Evolutionary conservation across 2,113 vertebrate genomes (phyloP).

Genomic region (Ctenodactylus gundi): DNA sequence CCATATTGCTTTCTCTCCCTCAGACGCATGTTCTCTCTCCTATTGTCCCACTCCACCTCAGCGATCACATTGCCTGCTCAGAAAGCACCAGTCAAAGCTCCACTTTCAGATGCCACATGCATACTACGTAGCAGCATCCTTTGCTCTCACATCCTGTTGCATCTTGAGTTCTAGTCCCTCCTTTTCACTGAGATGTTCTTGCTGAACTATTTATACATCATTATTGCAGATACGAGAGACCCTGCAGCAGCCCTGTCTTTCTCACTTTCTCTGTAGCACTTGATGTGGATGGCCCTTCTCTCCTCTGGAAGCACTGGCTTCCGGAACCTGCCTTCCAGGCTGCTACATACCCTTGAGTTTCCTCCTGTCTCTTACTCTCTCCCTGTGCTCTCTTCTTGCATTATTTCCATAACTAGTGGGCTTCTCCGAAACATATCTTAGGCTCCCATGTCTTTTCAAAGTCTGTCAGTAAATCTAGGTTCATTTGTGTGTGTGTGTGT

Average conservation of each 20-base stretch:
- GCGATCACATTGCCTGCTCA: not conserved
- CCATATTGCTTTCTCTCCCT: not conserved
- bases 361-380: not conserved
- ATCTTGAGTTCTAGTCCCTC: not conserved
- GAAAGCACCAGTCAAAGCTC: not conserved
- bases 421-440: not conserved
- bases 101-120: not conserved
- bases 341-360: too few species aligned
- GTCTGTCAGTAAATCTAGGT: not conserved
- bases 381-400: not conserved
- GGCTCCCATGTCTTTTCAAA: not conserved
- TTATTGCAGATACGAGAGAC: not conserved
- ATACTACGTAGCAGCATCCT: too few species aligned
- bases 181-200: not conserved
- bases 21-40: not conserved
- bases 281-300: not conserved
- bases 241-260: not conserved
- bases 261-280: not conserved
- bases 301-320: not conserved
- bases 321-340: not conserved
- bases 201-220: not conserved
- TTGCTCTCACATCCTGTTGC: not conserved
- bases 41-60: not conserved
- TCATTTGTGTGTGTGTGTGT: not conserved
- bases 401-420: not conserved